phyloP scores from a whole-genome alignment of 2,888 invertebrate genomes.

The Lochmaea crataegi region DNA sequence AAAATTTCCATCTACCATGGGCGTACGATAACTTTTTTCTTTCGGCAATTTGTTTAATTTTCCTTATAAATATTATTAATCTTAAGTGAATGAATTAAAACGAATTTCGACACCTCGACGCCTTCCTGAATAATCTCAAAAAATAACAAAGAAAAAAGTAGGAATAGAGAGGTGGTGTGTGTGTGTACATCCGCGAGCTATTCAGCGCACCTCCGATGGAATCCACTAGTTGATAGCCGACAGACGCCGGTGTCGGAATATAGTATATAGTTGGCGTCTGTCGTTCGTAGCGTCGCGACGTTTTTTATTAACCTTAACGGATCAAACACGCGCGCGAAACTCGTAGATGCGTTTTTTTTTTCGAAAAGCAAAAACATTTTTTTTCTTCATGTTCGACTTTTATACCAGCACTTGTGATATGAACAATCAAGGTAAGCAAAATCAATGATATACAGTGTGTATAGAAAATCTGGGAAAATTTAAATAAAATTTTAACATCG shows the following conservation, averaged over 20 bases:
- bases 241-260: slow-evolving; percentile 47
- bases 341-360: slow-evolving; percentile 12
- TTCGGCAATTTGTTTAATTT: no score
- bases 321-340: slow-evolving; percentile 1
- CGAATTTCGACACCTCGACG: not conserved
- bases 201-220: slow-evolving; percentile 17
- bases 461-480: not conserved
- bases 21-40: no score
- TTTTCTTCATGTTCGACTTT: slow-evolving; percentile 38
- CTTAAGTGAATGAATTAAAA: not conserved
- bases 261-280: slow-evolving; percentile 4
- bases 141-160: no score
- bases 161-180: slow-evolving; percentile 1
- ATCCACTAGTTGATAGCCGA: slow-evolving; percentile 54
- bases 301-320: not conserved
- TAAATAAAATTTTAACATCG: no score
- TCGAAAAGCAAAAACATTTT: not conserved
- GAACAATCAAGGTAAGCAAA: slow-evolving; percentile 43
- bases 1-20: no score
- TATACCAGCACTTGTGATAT: slow-evolving; percentile 45
- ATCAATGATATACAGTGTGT: not conserved
- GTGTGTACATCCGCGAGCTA: not conserved
- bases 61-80: no score
- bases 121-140: not conserved
- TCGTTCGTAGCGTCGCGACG: slow-evolving; percentile 43